phyloP scores from a whole-genome alignment of 2,113 vertebrate species.

The Pycnonotus jocosus region DNA sequence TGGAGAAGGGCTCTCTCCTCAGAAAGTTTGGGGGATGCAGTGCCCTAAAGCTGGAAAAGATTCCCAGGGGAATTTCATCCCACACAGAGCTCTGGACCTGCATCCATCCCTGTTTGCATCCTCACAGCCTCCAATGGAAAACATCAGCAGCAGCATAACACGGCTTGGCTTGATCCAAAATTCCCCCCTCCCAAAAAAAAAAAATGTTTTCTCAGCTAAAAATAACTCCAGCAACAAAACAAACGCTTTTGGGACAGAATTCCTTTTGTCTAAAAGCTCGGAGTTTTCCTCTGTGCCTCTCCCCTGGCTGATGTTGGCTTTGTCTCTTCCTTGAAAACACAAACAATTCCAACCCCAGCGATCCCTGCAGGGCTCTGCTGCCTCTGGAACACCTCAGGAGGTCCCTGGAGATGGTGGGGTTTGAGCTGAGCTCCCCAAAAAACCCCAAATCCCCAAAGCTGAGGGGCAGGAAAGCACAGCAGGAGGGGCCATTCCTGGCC shows the following conservation, averaged over 20 bases:
- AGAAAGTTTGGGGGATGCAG: not conserved
- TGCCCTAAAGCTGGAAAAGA: not conserved
- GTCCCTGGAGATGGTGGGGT: not conserved
- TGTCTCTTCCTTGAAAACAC: not conserved
- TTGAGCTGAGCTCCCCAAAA: not conserved
- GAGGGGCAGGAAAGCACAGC: not conserved
- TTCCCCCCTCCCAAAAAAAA: too few species aligned
- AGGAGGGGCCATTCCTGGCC: not conserved
- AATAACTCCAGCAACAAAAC: conserved; percentile 9
- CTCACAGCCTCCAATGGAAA: conserved; percentile 15
- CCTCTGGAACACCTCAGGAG: not conserved
- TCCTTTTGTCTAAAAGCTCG: not conserved
- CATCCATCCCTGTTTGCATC: conserved; percentile 9
- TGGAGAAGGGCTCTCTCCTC: not conserved
- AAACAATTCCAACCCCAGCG: not conserved
- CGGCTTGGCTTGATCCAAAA: conserved; percentile 20
- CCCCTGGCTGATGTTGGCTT: conserved; percentile 35
- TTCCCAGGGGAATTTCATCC: not conserved
- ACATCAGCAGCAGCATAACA: conserved; percentile 15
- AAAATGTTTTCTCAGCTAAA: conserved; percentile 48
- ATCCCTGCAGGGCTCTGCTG: not conserved
- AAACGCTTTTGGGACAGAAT: not conserved
- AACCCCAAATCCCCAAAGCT: not conserved
- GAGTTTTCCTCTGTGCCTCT: not conserved
- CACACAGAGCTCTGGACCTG: not conserved